A percentile compares a stretch with the other conserved stretches of the same genome.
Conservation (phyloP, 2,113 vertebrate genomes). For the Vidua macroura region DNA sequence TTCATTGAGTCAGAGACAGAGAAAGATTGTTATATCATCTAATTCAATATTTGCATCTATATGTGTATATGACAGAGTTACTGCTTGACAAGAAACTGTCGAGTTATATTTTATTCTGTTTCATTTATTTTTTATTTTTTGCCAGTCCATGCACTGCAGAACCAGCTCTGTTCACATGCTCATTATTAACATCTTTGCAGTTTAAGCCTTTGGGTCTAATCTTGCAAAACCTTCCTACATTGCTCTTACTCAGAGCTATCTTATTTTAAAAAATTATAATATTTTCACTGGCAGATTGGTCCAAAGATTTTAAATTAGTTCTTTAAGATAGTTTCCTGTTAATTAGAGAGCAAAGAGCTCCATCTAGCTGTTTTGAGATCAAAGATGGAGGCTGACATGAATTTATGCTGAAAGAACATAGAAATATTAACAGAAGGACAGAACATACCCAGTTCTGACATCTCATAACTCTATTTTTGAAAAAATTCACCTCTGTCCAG, state of each 20-base stretch:
- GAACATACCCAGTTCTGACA: neutral
- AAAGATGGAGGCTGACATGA: neutral
- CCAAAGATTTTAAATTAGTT: neutral
- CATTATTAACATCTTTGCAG: neutral
- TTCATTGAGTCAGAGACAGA: neutral
- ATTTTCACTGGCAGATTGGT: neutral
- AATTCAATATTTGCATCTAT: neutral
- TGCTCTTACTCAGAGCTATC: conserved; percentile 27
- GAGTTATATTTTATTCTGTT: neutral
- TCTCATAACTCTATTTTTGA: neutral
- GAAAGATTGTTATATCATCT: neutral
- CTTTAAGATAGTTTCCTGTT: neutral
- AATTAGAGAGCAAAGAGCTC: conserved; percentile 52
- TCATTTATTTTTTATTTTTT: neutral
- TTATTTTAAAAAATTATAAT: neutral
- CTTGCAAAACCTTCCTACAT: conserved; percentile 5
- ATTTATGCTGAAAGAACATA: neutral
- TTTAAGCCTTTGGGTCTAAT: neutral
- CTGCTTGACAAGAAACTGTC: neutral
- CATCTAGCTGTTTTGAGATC: conserved; percentile 52
- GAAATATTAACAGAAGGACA: neutral
- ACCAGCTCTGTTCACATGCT: neutral
- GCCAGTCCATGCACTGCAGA: neutral
- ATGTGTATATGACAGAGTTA: neutral
- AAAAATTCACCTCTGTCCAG: neutral